A percentile compares a stretch with the other conserved stretches of the same genome.
Evolutionary conservation across 2,113 vertebrate species (phyloP).

Genomic region (Marmota monax): DNA sequence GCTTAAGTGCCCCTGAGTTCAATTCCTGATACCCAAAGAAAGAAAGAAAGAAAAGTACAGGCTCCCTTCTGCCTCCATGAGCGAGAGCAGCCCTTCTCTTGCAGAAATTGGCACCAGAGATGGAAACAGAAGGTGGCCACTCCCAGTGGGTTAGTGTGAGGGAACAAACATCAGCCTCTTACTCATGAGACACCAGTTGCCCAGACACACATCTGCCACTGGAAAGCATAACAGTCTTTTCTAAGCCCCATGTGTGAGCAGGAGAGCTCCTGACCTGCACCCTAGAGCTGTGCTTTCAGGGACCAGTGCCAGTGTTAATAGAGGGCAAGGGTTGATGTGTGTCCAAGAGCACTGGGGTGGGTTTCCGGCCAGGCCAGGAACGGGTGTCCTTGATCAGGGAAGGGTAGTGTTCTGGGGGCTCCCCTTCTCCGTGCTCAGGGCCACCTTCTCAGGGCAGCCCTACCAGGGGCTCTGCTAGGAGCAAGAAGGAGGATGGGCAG

Average conservation of each 20-base stretch:
- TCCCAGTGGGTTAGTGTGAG: not conserved
- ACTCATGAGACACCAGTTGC: not conserved
- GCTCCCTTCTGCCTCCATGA: not conserved
- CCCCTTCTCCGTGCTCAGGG: not conserved
- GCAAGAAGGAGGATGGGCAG: accelerated
- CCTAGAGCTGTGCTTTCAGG: not conserved
- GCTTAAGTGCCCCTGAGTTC: too few species aligned
- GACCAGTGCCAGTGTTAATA: not conserved
- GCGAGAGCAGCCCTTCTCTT: not conserved
- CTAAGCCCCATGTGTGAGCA: not conserved
- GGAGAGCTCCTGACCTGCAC: not conserved
- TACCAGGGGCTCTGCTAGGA: not conserved
- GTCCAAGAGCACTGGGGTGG: not conserved
- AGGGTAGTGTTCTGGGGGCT: not conserved
- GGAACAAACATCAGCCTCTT: not conserved
- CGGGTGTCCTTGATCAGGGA: not conserved
- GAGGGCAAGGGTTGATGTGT: not conserved
- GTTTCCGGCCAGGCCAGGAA: not conserved
- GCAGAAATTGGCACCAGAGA: not conserved
- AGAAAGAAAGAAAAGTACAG: not conserved
- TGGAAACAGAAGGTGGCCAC: not conserved
- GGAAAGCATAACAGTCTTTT: not conserved
- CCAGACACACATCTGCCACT: not conserved
- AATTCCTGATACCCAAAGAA: too few species aligned
- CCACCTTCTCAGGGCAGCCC: not conserved